Conservation (phyloP, 1,140 invertebrate genomes). For the Ladona fulva region DNA sequence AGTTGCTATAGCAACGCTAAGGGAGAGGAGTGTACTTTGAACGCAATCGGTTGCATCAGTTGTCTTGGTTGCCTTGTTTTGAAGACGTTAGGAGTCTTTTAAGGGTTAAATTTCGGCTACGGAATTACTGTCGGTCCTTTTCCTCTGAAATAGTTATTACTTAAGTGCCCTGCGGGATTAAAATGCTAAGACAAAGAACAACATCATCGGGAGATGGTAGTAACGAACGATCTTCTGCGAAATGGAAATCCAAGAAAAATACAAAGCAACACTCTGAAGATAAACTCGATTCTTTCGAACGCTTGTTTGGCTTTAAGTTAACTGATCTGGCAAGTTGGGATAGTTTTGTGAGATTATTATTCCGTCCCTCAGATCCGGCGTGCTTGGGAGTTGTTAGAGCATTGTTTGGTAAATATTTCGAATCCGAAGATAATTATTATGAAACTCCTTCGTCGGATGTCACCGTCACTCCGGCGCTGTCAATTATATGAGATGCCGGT, state of each 20-base stretch:
- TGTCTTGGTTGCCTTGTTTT: too few species aligned
- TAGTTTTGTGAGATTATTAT: conserved; percentile 47
- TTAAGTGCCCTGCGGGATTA: not conserved
- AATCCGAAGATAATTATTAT: too few species aligned
- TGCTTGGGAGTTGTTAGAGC: conserved; percentile 65
- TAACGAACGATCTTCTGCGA: not conserved
- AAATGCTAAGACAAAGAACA: not conserved
- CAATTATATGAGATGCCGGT: conserved; percentile 7
- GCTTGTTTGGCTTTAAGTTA: not conserved
- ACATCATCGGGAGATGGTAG: not conserved
- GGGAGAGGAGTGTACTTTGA: too few species aligned
- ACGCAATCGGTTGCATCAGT: too few species aligned
- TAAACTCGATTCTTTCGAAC: not conserved
- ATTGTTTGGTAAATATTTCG: conserved; percentile 56
- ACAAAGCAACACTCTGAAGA: not conserved
- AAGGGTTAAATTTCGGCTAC: too few species aligned
- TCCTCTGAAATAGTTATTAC: too few species aligned
- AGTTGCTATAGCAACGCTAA: too few species aligned
- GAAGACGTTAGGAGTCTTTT: too few species aligned
- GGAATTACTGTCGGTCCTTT: too few species aligned
- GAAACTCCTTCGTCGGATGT: too few species aligned
- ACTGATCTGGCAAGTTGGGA: conserved; percentile 24
- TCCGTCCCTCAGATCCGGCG: conserved; percentile 60
- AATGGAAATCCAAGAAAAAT: not conserved
- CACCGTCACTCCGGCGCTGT: not conserved